phyloP scores from a whole-genome alignment of 2,888 invertebrate genomes.

The Drosophila melanosoma region DNA sequence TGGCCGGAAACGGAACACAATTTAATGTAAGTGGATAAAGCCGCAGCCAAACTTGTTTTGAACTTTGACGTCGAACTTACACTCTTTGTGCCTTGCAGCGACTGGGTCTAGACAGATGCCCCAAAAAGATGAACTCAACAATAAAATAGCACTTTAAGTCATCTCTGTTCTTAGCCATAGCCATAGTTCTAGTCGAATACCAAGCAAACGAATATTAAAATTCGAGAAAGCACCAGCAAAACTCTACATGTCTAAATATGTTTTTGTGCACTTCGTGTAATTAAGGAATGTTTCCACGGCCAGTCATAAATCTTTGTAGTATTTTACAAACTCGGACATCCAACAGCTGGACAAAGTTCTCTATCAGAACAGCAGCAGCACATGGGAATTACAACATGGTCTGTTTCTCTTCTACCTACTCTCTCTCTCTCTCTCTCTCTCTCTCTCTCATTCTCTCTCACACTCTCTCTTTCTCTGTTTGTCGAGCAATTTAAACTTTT shows the following conservation, averaged over 20 bases:
- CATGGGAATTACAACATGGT: slow-evolving; percentile 7
- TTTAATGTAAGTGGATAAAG: slow-evolving; percentile 51
- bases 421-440: background rate
- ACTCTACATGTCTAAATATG: background rate
- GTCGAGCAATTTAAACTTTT: slow-evolving; percentile 64
- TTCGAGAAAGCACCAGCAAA: slow-evolving; percentile 44
- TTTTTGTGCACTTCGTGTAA: slow-evolving; percentile 20
- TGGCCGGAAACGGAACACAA: slow-evolving; percentile 60
- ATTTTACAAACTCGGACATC: slow-evolving; percentile 32
- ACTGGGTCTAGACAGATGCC: slow-evolving; percentile 26
- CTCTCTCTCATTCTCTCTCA: slow-evolving; percentile 2
- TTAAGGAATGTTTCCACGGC: slow-evolving; percentile 18
- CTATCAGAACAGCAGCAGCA: slow-evolving; percentile 24
- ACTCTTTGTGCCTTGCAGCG: slow-evolving; percentile 41
- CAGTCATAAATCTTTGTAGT: slow-evolving; percentile 48
- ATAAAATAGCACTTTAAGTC: slow-evolving; percentile 22
- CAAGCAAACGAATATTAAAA: slow-evolving; percentile 80
- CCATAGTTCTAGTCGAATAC: slow-evolving; percentile 67
- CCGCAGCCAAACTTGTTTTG: background rate
- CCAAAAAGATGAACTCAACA: background rate
- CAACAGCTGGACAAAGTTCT: slow-evolving; percentile 53
- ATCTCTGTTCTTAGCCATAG: slow-evolving; percentile 46
- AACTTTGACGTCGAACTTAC: background rate
- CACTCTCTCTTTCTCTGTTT: background rate
- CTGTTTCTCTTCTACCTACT: background rate